These are phyloP conservation scores for Pao palembangensis DNA, from an alignment of 2,113 vertebrate species.

Conservation along the genomic window DNA sequence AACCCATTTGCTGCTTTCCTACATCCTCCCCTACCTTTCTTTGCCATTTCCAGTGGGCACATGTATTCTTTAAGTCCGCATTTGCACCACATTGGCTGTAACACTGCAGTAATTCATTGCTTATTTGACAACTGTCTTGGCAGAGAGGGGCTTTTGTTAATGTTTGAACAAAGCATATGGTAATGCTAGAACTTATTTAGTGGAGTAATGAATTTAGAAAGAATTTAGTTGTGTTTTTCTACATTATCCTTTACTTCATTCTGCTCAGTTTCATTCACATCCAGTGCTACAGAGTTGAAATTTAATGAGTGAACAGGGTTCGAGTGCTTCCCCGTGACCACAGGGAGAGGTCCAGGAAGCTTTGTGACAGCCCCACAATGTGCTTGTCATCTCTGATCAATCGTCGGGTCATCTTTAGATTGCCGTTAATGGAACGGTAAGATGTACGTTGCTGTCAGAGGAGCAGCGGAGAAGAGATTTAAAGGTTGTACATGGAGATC, in stretches of 20 bases:
- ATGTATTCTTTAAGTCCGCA: background rate
- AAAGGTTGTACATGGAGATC: constrained; percentile 40
- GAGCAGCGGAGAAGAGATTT: constrained; percentile 28
- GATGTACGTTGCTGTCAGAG: constrained; percentile 44
- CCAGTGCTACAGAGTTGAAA: constrained; percentile 33
- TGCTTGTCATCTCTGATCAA: constrained; percentile 50
- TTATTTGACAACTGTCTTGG: background rate
- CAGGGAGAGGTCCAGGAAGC: constrained; percentile 50
- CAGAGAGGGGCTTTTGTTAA: background rate
- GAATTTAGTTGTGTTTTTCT: constrained; percentile 10
- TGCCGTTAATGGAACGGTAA: constrained; percentile 54
- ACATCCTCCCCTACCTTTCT: background rate
- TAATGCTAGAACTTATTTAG: background rate
- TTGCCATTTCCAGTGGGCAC: background rate
- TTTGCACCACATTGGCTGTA: background rate
- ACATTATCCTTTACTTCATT: constrained; percentile 31
- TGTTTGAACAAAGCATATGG: constrained; percentile 8
- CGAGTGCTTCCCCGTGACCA: constrained; percentile 45
- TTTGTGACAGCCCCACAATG: constrained; percentile 48
- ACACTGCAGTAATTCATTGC: background rate
- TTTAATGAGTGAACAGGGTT: constrained; percentile 47
- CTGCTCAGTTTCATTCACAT: constrained; percentile 12
- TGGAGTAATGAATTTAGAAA: constrained; percentile 4
- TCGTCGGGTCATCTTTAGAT: constrained; percentile 56
- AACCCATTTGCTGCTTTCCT: constrained; percentile 28